A percentile compares a stretch with the other conserved stretches of the same genome.
These are phyloP conservation scores for Alcis repandata DNA, from an alignment of 2,888 invertebrate species.

Conservation along the genomic window DNA sequence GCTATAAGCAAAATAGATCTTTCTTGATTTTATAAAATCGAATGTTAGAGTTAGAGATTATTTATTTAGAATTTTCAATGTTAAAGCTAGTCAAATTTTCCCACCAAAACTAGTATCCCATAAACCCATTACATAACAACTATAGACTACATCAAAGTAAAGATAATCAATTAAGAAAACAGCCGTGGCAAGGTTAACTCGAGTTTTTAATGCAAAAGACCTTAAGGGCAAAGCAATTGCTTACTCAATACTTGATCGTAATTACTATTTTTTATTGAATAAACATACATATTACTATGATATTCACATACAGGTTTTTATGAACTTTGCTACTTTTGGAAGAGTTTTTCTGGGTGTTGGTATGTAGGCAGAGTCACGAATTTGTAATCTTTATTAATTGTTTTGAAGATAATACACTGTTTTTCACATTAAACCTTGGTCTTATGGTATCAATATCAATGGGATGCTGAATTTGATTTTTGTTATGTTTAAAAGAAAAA, in stretches of 20 bases:
- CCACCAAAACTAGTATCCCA: not conserved
- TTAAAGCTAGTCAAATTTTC: not conserved
- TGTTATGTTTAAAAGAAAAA: not conserved
- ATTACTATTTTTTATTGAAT: constrained; percentile 23
- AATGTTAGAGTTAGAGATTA: not conserved
- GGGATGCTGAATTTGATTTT: not conserved
- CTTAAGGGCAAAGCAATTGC: constrained; percentile 21
- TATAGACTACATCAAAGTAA: constrained; percentile 14
- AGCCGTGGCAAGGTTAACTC: constrained; percentile 21
- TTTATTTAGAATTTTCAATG: not conserved
- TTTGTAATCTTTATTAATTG: constrained; percentile 18
- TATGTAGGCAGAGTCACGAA: constrained; percentile 24
- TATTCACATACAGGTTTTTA: constrained; percentile 19
- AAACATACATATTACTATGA: not conserved
- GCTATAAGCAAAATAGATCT: too few species aligned
- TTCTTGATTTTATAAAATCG: too few species aligned
- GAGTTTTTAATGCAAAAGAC: constrained; percentile 14
- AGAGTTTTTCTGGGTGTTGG: constrained; percentile 14
- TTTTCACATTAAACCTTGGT: constrained; percentile 1
- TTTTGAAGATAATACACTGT: constrained; percentile 16
- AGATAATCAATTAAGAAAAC: constrained; percentile 32
- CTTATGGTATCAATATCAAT: too few species aligned
- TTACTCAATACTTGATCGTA: constrained; percentile 16
- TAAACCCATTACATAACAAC: constrained; percentile 6
- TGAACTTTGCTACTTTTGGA: constrained; percentile 13